phyloP scores from a whole-genome alignment of 2,113 vertebrate species.

The Corapipo altera region DNA sequence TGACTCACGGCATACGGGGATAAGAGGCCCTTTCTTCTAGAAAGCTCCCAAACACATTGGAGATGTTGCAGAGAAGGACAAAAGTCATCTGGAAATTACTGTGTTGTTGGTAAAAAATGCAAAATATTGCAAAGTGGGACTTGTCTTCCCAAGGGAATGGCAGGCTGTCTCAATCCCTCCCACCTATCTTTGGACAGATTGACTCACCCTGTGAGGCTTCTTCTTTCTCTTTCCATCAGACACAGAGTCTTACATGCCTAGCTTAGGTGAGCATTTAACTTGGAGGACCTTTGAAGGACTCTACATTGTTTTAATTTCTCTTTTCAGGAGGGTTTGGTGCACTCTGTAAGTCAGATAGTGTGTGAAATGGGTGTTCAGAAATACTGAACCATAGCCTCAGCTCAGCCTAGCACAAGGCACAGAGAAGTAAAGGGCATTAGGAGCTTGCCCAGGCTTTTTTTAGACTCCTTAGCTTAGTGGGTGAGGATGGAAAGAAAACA shows the following conservation, averaged over 20 bases:
- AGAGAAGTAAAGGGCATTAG: neutral
- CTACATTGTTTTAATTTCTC: neutral
- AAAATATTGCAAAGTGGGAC: neutral
- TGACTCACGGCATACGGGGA: neutral
- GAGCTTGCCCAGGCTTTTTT: neutral
- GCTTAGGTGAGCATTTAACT: neutral
- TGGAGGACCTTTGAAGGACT: neutral
- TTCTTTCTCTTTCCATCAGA: neutral
- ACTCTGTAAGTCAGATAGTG: neutral
- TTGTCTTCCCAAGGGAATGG: neutral
- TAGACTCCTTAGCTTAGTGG: neutral
- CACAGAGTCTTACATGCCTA: neutral
- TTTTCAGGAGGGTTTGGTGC: neutral
- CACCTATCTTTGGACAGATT: neutral
- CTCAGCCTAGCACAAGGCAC: no score
- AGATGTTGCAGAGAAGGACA: neutral
- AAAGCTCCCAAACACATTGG: neutral
- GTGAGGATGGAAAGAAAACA: neutral
- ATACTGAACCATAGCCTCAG: neutral
- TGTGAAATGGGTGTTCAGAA: neutral
- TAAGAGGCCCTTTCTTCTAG: neutral
- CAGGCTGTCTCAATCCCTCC: neutral
- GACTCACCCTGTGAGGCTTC: neutral
- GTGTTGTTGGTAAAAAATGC: neutral
- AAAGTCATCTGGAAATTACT: constrained; percentile 14